Evolutionary conservation across 2,113 vertebrate genomes (phyloP).

Genomic region (Micromys minutus): DNA sequence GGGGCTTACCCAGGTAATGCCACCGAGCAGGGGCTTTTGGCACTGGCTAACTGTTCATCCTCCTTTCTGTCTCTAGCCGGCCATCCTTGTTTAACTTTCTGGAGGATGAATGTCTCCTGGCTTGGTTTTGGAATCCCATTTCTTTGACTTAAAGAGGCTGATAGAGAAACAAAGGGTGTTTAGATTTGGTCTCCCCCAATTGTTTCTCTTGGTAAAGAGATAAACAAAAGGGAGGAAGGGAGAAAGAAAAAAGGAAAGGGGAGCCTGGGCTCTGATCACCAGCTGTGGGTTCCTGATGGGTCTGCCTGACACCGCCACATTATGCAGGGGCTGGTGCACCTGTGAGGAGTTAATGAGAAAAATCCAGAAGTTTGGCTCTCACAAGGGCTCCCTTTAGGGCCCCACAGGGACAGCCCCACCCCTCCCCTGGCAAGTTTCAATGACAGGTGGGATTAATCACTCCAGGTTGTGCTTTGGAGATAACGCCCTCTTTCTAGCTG

Average conservation of each 20-base stretch:
- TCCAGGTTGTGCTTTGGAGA: background rate
- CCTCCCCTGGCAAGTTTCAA: conserved; percentile 71
- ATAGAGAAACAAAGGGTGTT: conserved; percentile 37
- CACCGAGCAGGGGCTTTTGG: background rate
- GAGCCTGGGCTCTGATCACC: background rate
- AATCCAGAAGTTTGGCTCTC: conserved; percentile 74
- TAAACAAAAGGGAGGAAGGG: background rate
- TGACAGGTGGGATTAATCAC: conserved; percentile 59
- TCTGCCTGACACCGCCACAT: conserved; percentile 36
- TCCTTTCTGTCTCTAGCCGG: background rate
- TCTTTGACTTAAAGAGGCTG: conserved; percentile 34
- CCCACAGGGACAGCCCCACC: conserved; percentile 81
- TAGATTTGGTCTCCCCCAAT: conserved; percentile 22
- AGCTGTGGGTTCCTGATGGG: conserved; percentile 25
- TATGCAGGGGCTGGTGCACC: conserved; percentile 79
- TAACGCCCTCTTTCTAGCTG: background rate
- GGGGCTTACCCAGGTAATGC: background rate
- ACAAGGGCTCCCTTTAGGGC: conserved; percentile 80
- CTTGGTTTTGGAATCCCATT: conserved; percentile 53
- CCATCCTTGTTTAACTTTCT: conserved; percentile 31
- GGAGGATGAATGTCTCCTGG: conserved; percentile 26
- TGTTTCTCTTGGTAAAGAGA: conserved; percentile 50
- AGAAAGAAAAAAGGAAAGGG: background rate
- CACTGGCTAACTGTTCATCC: background rate
- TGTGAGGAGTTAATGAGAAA: conserved; percentile 85